phyloP scores from a whole-genome alignment of 2,888 invertebrate species.

The Perizoma affinitatum region DNA sequence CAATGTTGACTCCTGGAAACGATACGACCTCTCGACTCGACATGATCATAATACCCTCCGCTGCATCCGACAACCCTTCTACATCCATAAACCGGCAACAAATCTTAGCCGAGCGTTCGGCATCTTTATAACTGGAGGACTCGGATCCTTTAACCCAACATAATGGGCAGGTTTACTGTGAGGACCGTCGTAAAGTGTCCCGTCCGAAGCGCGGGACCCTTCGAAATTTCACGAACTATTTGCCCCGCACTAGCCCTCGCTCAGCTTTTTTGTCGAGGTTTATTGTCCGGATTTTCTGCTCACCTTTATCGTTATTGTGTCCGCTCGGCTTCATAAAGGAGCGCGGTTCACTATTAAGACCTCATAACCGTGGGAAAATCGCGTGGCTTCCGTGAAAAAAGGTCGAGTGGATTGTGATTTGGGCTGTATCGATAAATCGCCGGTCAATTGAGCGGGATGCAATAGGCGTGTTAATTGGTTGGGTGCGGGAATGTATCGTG shows the following conservation, averaged over 20 bases:
- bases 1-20: slow-evolving; percentile 80
- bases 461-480: slow-evolving; percentile 78
- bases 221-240: slow-evolving; percentile 83
- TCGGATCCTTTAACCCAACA: slow-evolving; percentile 82
- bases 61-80: slow-evolving; percentile 80
- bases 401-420: slow-evolving; percentile 42
- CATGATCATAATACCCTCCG: slow-evolving; percentile 79
- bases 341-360: slow-evolving; percentile 78
- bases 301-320: slow-evolving; percentile 84
- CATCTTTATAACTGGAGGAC: slow-evolving; percentile 81
- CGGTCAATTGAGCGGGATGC: slow-evolving; percentile 71
- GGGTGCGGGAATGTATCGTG: slow-evolving; percentile 58
- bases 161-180: slow-evolving; percentile 82
- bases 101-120: slow-evolving; percentile 78
- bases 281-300: slow-evolving; percentile 83
- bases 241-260: slow-evolving; percentile 79
- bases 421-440: slow-evolving; percentile 67
- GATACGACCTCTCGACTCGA: slow-evolving; percentile 78
- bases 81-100: slow-evolving; percentile 80
- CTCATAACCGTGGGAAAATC: slow-evolving; percentile 83
- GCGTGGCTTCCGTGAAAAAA: slow-evolving; percentile 44
- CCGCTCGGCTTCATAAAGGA: slow-evolving; percentile 81
- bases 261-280: slow-evolving; percentile 81
- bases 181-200: slow-evolving; percentile 82
- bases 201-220: slow-evolving; percentile 70